Percentiles rank a stretch among this genome's conserved stretches.
phyloP scores from a whole-genome alignment of 1,140 invertebrate species.

The Temnothorax longispinosus region DNA sequence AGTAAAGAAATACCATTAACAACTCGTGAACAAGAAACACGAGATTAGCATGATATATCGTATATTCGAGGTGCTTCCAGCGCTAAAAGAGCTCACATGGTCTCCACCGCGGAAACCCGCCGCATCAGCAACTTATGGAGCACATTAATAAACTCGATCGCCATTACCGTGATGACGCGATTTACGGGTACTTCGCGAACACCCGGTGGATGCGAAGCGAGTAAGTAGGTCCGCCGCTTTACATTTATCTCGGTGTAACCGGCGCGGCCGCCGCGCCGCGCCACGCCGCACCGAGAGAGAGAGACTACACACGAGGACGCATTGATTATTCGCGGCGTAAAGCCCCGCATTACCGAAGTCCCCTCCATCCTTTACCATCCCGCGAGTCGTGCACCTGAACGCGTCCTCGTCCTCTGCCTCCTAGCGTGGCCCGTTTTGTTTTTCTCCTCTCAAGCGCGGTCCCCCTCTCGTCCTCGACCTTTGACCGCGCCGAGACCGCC shows the following conservation, averaged over 20 bases:
- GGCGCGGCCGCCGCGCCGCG: slow-evolving; percentile 48
- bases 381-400: slow-evolving; percentile 70
- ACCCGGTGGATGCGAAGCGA: slow-evolving; percentile 65
- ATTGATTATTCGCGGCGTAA: slow-evolving; percentile 76
- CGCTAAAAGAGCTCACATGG: slow-evolving; percentile 25
- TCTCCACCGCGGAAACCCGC: neutral
- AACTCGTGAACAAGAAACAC: neutral
- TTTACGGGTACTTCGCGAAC: slow-evolving; percentile 54
- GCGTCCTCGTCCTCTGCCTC: slow-evolving; percentile 51
- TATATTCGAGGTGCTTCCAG: slow-evolving; percentile 11
- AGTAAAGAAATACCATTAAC: slow-evolving; percentile 1
- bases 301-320: slow-evolving; percentile 71
- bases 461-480: slow-evolving; percentile 67
- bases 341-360: slow-evolving; percentile 70
- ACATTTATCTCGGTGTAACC: slow-evolving; percentile 74
- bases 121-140: slow-evolving; percentile 15
- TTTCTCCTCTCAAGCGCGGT: slow-evolving; percentile 13
- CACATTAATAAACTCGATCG: slow-evolving; percentile 53
- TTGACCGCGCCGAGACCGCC: slow-evolving; percentile 63
- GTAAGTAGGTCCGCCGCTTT: slow-evolving; percentile 72
- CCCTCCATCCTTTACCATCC: slow-evolving; percentile 60
- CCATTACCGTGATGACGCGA: slow-evolving; percentile 31
- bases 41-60: slow-evolving; percentile 35
- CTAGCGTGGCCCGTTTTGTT: slow-evolving; percentile 25
- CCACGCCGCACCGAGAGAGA: slow-evolving; percentile 30